Evolutionary conservation across 2,888 invertebrate species (phyloP), one percentile per base, ranked within the genome.

Genomic region (Diloba caeruleocephala): DNA sequence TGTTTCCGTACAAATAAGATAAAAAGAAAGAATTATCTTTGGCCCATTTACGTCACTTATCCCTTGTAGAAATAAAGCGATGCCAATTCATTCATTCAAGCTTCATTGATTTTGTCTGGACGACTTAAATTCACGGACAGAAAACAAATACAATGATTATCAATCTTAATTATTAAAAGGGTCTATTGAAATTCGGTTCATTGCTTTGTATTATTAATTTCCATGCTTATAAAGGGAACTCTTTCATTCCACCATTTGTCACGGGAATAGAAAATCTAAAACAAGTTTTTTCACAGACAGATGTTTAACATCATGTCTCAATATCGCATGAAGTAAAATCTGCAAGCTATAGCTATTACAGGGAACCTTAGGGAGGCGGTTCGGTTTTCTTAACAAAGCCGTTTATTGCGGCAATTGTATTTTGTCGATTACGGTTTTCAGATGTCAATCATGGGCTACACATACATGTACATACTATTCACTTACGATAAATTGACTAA

Each of bases 171-270:
- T 43, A 33, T 9, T 28, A 5, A n/a, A 32, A 33, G 8, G 17
- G 7, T 17, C 26, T 41, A 15, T 28, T 45, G 26, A 43, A 26
- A 38, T 39, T 31, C 33, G 15, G 23, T 37, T 32, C 38, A 53
- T 32, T 48, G 39, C 1, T 53, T 60, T 33, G 37, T 45, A 31
- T 38, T 52, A 33, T 52, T 42, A 53, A 33, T 39, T 26, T 36
- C 32, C 44, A 33, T 54, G 25, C 43, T 60, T 48, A 60, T 60
- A 60, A 45, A 37, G 13, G 33, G 26, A 38, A 10, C 13, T 4
- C 8, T 48, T 52, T 46, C n/a, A 10, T 46, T 41, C 42, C 26
- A 3, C 7, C 17, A 46, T 46, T 33, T 37, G 13, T 34, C 23
- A 39, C 17, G 32, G 0, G 10, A 14, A 10, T 15, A 15, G 17